A percentile compares a stretch with the other conserved stretches of the same genome.
phyloP scores from a whole-genome alignment of 2,888 invertebrate species.

The Oxyteleia sp. region DNA sequence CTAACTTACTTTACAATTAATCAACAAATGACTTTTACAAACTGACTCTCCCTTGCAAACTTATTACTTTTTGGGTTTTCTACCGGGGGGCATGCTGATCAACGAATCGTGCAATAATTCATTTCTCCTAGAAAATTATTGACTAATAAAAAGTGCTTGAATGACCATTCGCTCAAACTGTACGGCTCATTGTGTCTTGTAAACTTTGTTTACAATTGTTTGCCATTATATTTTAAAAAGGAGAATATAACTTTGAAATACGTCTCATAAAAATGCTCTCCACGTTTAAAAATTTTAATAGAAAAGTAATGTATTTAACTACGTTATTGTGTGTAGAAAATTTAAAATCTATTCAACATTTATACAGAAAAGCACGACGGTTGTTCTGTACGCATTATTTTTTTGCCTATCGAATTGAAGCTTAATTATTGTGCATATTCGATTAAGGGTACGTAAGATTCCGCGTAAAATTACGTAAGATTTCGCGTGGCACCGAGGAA shows the following conservation, averaged over 20 bases:
- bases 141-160: not conserved
- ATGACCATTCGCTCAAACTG: conserved; percentile 1
- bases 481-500: not conserved
- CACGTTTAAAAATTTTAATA: not conserved
- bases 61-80: not conserved
- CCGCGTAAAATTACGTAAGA: not conserved
- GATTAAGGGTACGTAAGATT: conserved; percentile 16
- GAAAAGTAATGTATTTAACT: too few relatives aligned
- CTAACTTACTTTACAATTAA: conserved; percentile 43
- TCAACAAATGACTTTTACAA: conserved; percentile 47
- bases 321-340: too few relatives aligned
- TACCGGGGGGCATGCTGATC: conserved; percentile 21
- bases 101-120: conserved; percentile 3
- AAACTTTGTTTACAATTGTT: not conserved
- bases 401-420: not conserved
- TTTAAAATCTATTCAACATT: conserved; percentile 4
- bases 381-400: not conserved
- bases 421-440: conserved; percentile 9
- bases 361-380: not conserved
- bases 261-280: conserved; percentile 46
- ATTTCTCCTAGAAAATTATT: not conserved
- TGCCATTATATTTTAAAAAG: too few relatives aligned
- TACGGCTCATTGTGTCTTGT: not conserved
- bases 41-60: conserved; percentile 10
- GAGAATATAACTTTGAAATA: too few relatives aligned